Percentiles rank a stretch among this genome's conserved stretches.
These are phyloP conservation scores for Hydrolagus affinis DNA, from an alignment of 2,113 vertebrate genomes.

Conservation along the genomic window DNA sequence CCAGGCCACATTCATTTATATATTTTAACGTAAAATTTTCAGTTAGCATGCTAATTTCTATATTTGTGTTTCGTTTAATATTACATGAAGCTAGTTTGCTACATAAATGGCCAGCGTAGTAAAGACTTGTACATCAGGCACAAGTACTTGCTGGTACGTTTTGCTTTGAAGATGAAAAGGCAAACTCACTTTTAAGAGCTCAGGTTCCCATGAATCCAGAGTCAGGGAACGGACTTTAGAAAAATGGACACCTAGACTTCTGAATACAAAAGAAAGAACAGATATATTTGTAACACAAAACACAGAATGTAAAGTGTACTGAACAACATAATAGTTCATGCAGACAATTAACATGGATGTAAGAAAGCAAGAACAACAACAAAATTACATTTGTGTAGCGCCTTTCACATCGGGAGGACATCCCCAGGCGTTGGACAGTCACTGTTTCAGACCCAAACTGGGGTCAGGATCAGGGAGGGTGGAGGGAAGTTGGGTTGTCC, in stretches of 20 bases:
- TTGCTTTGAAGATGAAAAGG: neutral
- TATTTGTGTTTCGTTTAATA: neutral
- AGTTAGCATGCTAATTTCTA: neutral
- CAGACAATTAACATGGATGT: too few species aligned
- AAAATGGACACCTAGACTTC: constrained; percentile 94
- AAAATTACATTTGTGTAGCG: too few species aligned
- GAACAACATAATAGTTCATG: too few species aligned
- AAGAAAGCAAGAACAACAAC: too few species aligned
- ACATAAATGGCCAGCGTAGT: neutral
- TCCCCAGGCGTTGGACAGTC: too few species aligned
- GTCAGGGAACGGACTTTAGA: constrained; percentile 94
- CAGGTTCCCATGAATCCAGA: constrained; percentile 90
- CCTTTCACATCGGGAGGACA: too few species aligned
- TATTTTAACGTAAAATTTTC: neutral
- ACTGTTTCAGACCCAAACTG: too few species aligned
- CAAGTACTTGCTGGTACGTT: neutral
- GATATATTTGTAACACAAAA: constrained; percentile 12
- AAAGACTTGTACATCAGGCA: neutral
- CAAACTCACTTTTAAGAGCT: constrained; percentile 80
- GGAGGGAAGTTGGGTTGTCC: too few species aligned
- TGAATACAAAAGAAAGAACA: constrained; percentile 42
- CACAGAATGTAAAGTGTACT: neutral
- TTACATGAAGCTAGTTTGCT: neutral
- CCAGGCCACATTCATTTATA: neutral
- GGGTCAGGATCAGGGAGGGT: too few species aligned